Evolutionary conservation across 37 sponge, comb jelly and placozoan species (phyloP).

Genomic region (Lycopodina hypogea): DNA sequence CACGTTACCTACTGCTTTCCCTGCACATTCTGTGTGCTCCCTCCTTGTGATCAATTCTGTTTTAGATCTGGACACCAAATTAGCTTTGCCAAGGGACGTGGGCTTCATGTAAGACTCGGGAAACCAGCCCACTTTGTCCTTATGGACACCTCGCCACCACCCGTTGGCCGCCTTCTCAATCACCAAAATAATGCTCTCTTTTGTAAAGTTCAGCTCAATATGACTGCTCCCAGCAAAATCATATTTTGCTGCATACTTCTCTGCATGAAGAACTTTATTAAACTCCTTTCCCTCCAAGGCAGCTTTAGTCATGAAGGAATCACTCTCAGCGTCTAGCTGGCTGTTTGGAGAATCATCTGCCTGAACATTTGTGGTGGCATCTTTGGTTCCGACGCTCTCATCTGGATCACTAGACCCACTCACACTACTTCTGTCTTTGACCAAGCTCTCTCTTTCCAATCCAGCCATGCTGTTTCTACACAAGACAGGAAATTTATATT

Average conservation of each 20-base stretch:
- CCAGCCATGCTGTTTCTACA: background rate
- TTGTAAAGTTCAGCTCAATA: constrained; percentile 49
- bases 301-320: background rate
- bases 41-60: background rate
- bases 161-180: constrained; percentile 61
- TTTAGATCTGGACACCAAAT: background rate
- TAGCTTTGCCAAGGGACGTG: background rate
- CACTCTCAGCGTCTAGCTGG: background rate
- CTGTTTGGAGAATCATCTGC: background rate
- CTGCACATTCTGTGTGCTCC: background rate
- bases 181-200: constrained; percentile 55
- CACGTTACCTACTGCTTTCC: background rate
- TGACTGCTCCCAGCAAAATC: constrained; percentile 35
- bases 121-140: constrained; percentile 66
- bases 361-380: constrained; percentile 6
- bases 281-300: background rate
- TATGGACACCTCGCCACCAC: constrained; percentile 67
- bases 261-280: background rate
- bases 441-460: background rate
- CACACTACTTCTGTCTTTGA: background rate
- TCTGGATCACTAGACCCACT: constrained; percentile 4
- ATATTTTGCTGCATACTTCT: constrained; percentile 35
- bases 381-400: constrained; percentile 11
- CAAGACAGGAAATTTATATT: background rate
- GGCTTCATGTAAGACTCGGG: constrained; percentile 55